A percentile compares a stretch with the other conserved stretches of the same genome.
Conservation (phyloP, 2,888 invertebrate species). For the Sminthurinus aureus region DNA sequence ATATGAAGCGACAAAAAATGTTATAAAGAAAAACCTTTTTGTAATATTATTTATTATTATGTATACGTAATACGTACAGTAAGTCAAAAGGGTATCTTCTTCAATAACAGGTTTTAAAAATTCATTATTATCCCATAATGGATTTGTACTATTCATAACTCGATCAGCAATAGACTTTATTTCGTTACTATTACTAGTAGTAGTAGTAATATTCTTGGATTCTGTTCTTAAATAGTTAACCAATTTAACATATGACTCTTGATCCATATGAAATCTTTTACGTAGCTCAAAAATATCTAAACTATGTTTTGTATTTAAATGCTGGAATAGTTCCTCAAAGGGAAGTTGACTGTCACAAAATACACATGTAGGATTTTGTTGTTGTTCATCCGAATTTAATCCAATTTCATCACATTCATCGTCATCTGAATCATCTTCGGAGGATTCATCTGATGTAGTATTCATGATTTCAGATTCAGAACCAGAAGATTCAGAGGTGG, state of each 20-base stretch:
- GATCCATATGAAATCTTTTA: constrained; percentile 77
- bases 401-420: neutral
- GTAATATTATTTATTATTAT: neutral
- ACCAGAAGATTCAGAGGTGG: too few species aligned
- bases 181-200: constrained; percentile 66
- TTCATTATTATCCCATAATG: constrained; percentile 77
- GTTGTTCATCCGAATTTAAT: neutral
- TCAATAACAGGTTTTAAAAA: constrained; percentile 77
- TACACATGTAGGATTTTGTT: neutral
- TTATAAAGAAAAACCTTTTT: too few species aligned
- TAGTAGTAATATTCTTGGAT: constrained; percentile 57
- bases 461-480: too few species aligned
- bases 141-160: constrained; percentile 61
- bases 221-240: constrained; percentile 70
- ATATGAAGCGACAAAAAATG: too few species aligned
- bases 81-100: constrained; percentile 84
- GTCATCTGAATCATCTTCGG: neutral
- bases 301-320: constrained; percentile 72
- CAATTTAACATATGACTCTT: constrained; percentile 71
- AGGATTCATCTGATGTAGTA: too few species aligned
- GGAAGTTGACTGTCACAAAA: neutral
- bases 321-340: constrained; percentile 61
- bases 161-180: constrained; percentile 64
- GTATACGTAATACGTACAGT: constrained; percentile 67
- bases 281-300: constrained; percentile 74